Base-by-base conservation (phyloP, 2,113 vertebrate species). In the Rhynchomys soricoides region DNA sequence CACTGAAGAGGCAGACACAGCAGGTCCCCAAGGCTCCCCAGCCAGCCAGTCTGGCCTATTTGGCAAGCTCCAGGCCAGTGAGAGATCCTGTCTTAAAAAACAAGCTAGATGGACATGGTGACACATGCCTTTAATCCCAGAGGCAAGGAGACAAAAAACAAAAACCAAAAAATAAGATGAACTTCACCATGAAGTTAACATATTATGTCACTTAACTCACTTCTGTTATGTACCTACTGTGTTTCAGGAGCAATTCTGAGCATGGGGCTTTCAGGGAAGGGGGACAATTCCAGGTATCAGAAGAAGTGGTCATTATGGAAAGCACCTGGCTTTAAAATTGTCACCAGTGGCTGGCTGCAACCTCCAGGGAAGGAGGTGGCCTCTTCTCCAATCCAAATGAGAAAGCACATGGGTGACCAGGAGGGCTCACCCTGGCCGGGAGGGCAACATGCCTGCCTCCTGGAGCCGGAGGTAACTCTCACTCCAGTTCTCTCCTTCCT, bases 291-390 rank as follows among this genome's bases (percentile, higher is more conserved):
- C 21, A 8, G 1, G 7, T 37, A 34, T 4, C 13, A 0, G 0
- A 45, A 74, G 73, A 90, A 57, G 70, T 2, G 8, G 16, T 75
- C 85, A 1, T 85, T 4, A 50, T 37, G 22, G 79, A 93, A 50
- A 97, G 85, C 71, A 97, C 94, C 43, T 45, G 85, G 88, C 34
- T 97, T 52, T 97, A 97, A 78, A 29, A 64, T 16, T 13, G 55
- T 62, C 81, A 83, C n/a, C 55, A 59, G 15, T 2, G 73, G 75
- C 26, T 66, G 34, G 13, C 55, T 43, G 29, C 91, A 79, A 29
- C 52, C 29, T 40, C 22, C 0, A 4, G 0, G 37, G 13, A 94
- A 43, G 52, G 57, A 48, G 16, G 66, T 1, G 6, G 34, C 55
- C 21, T 40, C 52, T 43, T 57, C 86, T 74, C 71, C 34, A 29